A percentile compares a stretch with the other conserved stretches of the same genome.
Conservation (phyloP, 37 sponge, comb jelly and placozoan species). For the Oscarella lobularis region DNA sequence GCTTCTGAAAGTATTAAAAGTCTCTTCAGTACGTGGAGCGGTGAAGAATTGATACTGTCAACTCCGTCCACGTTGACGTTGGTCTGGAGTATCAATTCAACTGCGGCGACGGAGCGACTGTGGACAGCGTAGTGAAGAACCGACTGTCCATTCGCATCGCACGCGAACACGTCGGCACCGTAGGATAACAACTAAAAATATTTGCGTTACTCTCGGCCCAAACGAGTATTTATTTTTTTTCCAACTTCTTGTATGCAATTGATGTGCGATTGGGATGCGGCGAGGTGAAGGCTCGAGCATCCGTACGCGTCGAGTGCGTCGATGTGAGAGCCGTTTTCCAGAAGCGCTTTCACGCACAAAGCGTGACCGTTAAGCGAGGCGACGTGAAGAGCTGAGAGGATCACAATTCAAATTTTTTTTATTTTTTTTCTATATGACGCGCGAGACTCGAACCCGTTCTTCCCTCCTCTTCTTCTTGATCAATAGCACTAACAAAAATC, state of each 20-base stretch:
- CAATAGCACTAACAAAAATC: neutral
- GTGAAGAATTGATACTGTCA: too few relatives aligned
- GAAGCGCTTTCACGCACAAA: neutral
- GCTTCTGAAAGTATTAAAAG: too few relatives aligned
- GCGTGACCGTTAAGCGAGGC: neutral
- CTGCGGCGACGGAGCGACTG: neutral
- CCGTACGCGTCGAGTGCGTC: neutral
- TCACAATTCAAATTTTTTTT: too few relatives aligned
- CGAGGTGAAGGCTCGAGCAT: neutral
- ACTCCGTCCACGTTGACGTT: too few relatives aligned
- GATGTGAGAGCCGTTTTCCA: neutral
- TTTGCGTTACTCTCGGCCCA: too few relatives aligned
- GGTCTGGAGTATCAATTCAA: neutral
- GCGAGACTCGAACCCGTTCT: too few relatives aligned
- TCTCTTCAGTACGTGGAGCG: too few relatives aligned
- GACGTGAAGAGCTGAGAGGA: neutral
- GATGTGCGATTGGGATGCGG: neutral
- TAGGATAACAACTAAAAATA: neutral
- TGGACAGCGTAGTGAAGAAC: neutral
- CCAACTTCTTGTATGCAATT: neutral
- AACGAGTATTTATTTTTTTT: too few relatives aligned
- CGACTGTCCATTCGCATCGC: neutral
- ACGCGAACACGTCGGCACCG: neutral
- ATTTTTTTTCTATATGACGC: too few relatives aligned
- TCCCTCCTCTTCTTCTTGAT: too few relatives aligned